Evolutionary conservation across 2,888 invertebrate species (phyloP), one percentile per base, ranked within the genome.

Genomic region (Eudemis profundana): DNA sequence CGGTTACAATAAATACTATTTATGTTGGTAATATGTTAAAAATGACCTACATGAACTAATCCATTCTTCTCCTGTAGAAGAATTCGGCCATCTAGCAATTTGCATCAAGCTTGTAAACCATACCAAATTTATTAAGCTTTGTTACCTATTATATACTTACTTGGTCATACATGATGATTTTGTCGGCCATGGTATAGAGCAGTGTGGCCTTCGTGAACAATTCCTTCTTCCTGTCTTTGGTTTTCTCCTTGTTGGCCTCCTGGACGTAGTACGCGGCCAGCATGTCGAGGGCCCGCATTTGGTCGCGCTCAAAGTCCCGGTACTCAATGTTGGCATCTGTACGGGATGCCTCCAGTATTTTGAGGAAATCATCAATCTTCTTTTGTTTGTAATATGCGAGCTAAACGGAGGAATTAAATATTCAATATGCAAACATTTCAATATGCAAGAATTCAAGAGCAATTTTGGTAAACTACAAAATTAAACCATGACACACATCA

Each of bases 101-200:
- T n/a, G n/a, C n/a, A n/a, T n/a, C n/a, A n/a, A n/a, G n/a, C n/a
- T n/a, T n/a, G n/a, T n/a, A n/a, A n/a, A n/a, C n/a, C n/a, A n/a
- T n/a, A n/a, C n/a, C n/a, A n/a, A n/a, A n/a, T n/a, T n/a, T n/a
- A n/a, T n/a, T n/a, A n/a, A n/a, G n/a, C n/a, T n/a, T n/a, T n/a
- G n/a, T n/a, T n/a, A n/a, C n/a, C n/a, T n/a, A n/a, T n/a, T n/a
- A n/a, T n/a, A n/a, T 8, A 74, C 85, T 82, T 88, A 97, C 96
- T 94, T 98, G 98, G 83, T 99, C 99, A 90, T 99, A 99, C 99
- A 99, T 99, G 78, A 99, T 98, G 86, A 99, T 99, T 92, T 99
- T 99, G 84, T 99, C 99, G 4, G 99, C 99, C 70, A 98, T 98
- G 0, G 98, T 98, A 83, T 99, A 99, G n/a, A 99, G 90, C 54